A percentile compares a stretch with the other conserved stretches of the same genome.
Conservation (phyloP, 2,797 vertebrate species). For the Manis crassicaudata region DNA sequence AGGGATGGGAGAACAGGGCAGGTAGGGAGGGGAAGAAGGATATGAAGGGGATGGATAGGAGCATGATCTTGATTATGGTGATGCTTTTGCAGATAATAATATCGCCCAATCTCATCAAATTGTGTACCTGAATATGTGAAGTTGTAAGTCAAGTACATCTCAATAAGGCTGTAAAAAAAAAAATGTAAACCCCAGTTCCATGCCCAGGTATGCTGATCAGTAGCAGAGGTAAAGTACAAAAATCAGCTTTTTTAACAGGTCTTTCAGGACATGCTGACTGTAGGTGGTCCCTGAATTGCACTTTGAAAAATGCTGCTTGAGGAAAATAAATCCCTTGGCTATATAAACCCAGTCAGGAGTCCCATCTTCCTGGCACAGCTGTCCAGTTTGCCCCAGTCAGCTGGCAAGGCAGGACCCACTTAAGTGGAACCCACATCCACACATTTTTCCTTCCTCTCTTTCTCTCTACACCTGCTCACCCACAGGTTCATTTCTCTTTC, state of each 20-base stretch:
- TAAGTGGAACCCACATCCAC: background rate
- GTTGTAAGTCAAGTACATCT: background rate
- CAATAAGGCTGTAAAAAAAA: background rate
- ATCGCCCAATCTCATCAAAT: background rate
- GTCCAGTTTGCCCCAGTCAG: too few relatives aligned
- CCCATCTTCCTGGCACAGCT: too few relatives aligned
- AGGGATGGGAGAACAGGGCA: background rate
- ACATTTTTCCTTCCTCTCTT: background rate
- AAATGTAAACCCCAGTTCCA: background rate
- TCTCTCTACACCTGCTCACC: background rate
- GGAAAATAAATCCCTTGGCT: background rate
- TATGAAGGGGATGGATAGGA: rapidly evolving
- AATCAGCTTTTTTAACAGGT: background rate
- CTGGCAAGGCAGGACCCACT: background rate
- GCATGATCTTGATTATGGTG: background rate
- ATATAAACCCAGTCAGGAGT: background rate
- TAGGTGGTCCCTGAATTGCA: background rate
- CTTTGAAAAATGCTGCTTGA: background rate
- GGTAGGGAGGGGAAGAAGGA: background rate
- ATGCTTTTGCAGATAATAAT: background rate
- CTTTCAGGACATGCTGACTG: background rate
- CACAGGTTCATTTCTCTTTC: background rate
- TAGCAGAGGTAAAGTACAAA: background rate
- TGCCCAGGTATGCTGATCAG: background rate
- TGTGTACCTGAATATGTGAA: background rate